Evolutionary conservation across 2,797 vertebrate genomes (phyloP), one percentile per base, ranked within the genome.

Genomic region (Sebastes oblongus): DNA sequence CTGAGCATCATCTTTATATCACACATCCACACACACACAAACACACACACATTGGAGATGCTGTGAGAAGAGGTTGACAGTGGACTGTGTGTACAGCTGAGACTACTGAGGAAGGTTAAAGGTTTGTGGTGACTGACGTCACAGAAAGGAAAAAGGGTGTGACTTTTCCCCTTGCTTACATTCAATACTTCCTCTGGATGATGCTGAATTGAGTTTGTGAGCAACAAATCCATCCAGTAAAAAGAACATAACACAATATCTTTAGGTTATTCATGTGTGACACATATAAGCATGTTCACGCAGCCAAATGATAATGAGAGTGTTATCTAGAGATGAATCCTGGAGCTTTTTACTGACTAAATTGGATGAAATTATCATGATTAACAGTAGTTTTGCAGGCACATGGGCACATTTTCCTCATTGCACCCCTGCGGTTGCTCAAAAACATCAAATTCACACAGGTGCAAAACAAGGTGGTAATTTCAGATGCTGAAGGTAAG

Each of bases 21-120:
- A 76, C 66, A 71, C 89, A 81, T 52, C 8, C 42, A 66, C 16
- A 70, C 75, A 55, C 70, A 67, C 67, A 67, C 77, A 78, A 39
- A 75, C 24, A 79, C 73, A 78, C 72, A 65, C 72, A 79, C 29
- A 74, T 55, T 24, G 4, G n/a, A 76, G 64, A 86, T 84, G 80
- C 87, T 94, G 87, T 94, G 95, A 96, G 95, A 95, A 95, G 92
- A 89, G 84, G 78, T 75, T 84, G 88, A 93, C 91, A 91, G 91
- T 77, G 88, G 80, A 85, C 75, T 93, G 88, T 91, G 83, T 91
- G 90, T 86, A 90, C 95, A 95, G 94, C 95, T 95, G 94, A 93
- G 90, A 80, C 83, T 59, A 85, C 90, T 81, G 81, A 92, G 77
- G 56, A 65, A 85, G 92, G 94, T 91, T 89, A 92, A 94, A 92